phyloP scores from a whole-genome alignment of 2,797 vertebrate genomes.

The Decapterus maruadsi region DNA sequence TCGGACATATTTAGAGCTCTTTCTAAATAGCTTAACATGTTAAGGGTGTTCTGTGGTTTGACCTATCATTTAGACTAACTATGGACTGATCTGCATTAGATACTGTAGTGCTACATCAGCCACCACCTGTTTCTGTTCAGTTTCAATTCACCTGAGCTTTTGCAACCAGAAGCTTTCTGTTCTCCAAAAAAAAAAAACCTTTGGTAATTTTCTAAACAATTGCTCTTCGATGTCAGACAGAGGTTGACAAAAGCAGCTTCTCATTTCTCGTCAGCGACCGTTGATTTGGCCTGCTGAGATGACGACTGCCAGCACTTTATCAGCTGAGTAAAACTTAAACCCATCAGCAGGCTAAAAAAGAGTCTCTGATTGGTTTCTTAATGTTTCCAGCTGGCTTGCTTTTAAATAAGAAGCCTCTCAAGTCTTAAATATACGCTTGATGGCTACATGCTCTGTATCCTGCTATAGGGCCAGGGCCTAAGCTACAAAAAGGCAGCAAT shows the following conservation, averaged over 20 bases:
- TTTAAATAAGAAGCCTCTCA: not conserved
- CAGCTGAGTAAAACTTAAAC: not conserved
- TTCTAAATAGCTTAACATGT: slow-evolving; percentile 19
- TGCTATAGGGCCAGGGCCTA: not conserved
- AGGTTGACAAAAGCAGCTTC: slow-evolving; percentile 1
- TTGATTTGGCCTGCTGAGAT: slow-evolving; percentile 3
- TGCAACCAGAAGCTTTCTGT: not conserved
- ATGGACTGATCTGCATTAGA: slow-evolving; percentile 13
- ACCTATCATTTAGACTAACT: slow-evolving; percentile 3
- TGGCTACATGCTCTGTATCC: not conserved
- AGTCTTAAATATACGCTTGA: not conserved
- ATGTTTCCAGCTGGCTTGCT: not conserved
- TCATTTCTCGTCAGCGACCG: not conserved
- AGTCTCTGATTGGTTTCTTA: not conserved
- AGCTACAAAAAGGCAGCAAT: not conserved
- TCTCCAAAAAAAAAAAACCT: slow-evolving; percentile 1
- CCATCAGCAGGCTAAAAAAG: not conserved
- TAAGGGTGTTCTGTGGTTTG: not conserved
- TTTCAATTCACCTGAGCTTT: not conserved
- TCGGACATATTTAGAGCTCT: slow-evolving; percentile 34
- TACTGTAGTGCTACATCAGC: slow-evolving; percentile 1
- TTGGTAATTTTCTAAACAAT: not conserved
- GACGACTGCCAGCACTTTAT: not conserved
- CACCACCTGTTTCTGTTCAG: not conserved
- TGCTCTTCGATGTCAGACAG: slow-evolving; percentile 6